Conservation (phyloP, 2,797 vertebrate genomes). For the Eurystomus glaucurus region DNA sequence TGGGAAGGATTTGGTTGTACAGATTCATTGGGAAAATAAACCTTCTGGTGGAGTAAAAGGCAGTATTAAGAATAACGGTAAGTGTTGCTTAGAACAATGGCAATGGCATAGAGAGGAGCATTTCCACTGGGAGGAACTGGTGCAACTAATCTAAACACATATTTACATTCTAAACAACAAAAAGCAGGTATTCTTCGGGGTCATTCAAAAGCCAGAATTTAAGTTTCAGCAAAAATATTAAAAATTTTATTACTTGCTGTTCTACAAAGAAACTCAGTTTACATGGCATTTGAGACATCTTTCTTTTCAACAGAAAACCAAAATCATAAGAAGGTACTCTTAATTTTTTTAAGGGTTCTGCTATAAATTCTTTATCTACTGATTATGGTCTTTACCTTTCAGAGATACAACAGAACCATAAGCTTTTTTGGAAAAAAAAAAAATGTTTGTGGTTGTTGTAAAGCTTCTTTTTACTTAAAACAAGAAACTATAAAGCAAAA, state of each 20-base stretch:
- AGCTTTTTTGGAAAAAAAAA: neutral
- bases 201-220: neutral
- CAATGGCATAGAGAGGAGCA: neutral
- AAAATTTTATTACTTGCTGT: neutral
- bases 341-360: neutral
- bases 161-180: neutral
- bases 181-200: neutral
- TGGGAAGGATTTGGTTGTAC: neutral
- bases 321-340: neutral
- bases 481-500: neutral
- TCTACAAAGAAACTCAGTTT: neutral
- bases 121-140: neutral
- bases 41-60: neutral
- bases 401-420: neutral
- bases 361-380: neutral
- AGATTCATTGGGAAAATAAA: neutral
- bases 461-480: slow-evolving; percentile 8
- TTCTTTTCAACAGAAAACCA: neutral
- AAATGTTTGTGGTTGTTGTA: neutral
- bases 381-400: neutral
- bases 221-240: neutral
- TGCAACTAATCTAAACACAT: neutral
- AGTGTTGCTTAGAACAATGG: neutral
- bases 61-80: neutral
- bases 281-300: neutral